phyloP scores from a whole-genome alignment of 2,113 vertebrate species.

The Spilogale gracilis region DNA sequence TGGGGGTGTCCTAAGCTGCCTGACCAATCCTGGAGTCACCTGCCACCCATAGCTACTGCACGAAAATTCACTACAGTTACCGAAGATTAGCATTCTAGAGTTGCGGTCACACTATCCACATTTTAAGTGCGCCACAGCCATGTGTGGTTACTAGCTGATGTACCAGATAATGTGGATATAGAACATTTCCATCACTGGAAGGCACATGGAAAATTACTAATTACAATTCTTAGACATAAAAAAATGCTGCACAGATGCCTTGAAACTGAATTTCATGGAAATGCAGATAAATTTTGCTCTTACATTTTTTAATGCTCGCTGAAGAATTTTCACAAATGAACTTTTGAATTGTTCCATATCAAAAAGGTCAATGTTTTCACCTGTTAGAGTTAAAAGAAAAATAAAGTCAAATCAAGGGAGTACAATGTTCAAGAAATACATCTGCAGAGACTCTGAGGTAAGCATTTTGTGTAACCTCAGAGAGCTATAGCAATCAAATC shows the following conservation, averaged over 20 bases:
- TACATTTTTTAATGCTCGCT: conserved; percentile 89
- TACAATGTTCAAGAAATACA: not conserved
- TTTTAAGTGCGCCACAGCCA: not conserved
- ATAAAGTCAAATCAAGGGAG: not conserved
- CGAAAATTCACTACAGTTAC: not conserved
- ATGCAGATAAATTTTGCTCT: conserved; percentile 73
- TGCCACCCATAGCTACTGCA: not conserved
- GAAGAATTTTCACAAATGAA: conserved; percentile 86
- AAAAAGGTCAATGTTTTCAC: conserved; percentile 82
- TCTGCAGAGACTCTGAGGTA: not conserved
- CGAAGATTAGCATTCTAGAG: not conserved
- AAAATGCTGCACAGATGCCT: not conserved
- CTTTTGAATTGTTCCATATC: conserved; percentile 86
- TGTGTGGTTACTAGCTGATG: not conserved
- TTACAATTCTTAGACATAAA: not conserved
- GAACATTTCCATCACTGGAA: not conserved
- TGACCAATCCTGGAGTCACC: not conserved
- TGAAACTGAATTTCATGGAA: conserved; percentile 31
- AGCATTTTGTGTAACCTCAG: not conserved
- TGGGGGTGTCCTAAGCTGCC: too few relatives aligned
- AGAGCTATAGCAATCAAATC: not conserved
- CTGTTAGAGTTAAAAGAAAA: conserved; percentile 79
- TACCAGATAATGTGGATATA: not conserved
- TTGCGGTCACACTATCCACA: not conserved
- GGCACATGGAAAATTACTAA: not conserved